Evolutionary conservation across 1,140 invertebrate genomes (phyloP).

Genomic region (Trinorchestia longiramus): DNA sequence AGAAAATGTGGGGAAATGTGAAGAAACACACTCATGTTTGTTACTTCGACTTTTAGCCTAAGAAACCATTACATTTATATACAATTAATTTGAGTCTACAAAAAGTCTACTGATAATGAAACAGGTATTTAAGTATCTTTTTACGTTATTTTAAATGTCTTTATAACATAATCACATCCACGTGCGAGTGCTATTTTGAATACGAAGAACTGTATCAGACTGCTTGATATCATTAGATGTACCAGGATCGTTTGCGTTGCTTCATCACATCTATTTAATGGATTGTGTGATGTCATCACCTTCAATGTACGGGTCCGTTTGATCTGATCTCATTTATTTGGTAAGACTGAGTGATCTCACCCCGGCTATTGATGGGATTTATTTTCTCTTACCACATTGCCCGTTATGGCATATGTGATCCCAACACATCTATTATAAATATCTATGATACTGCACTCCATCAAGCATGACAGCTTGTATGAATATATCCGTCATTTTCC

Average conservation of each 20-base stretch:
- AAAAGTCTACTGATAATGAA: background rate
- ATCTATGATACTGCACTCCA: background rate
- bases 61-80: too few species aligned
- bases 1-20: too few species aligned
- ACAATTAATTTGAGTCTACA: background rate
- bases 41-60: too few species aligned
- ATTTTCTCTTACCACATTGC: background rate
- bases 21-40: too few species aligned
- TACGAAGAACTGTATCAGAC: too few species aligned
- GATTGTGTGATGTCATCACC: too few species aligned
- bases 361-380: background rate
- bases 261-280: too few species aligned
- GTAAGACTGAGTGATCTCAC: background rate
- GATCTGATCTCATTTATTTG: too few species aligned
- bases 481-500: background rate
- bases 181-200: too few species aligned
- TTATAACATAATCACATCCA: too few species aligned
- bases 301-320: too few species aligned
- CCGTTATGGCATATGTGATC: background rate
- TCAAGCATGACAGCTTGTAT: background rate
- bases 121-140: background rate
- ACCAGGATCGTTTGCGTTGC: background rate
- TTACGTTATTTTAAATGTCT: background rate
- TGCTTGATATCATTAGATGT: too few species aligned
- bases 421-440: background rate